Conservation (phyloP, 2,797 vertebrate species). For the Pipistrellus nathusii region DNA sequence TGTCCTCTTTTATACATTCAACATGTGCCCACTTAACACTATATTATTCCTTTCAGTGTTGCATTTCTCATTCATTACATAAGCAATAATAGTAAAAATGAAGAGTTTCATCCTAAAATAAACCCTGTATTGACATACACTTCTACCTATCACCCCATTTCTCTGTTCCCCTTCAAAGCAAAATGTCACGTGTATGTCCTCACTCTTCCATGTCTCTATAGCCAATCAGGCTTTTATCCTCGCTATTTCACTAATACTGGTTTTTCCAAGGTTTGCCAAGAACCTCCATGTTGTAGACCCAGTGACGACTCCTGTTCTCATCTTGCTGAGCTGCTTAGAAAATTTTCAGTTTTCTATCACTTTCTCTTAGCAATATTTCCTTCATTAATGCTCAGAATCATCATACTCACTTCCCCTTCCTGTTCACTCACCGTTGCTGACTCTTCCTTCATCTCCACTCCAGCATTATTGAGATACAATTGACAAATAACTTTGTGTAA, state of each 20-base stretch:
- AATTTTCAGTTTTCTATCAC: background rate
- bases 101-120: constrained; percentile 10
- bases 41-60: background rate
- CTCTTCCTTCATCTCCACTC: background rate
- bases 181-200: background rate
- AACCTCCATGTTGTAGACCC: background rate
- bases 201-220: background rate
- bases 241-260: background rate
- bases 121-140: background rate
- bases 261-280: background rate
- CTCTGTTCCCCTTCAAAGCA: background rate
- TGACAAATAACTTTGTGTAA: background rate
- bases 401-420: background rate
- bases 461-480: background rate
- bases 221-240: background rate
- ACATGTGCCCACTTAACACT: background rate
- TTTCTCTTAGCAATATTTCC: background rate
- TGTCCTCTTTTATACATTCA: background rate
- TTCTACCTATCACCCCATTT: background rate
- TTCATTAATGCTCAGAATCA: background rate
- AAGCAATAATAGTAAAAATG: constrained; percentile 26
- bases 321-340: constrained; percentile 1
- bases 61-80: background rate
- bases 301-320: background rate
- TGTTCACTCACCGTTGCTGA: background rate